Conservation (phyloP, 2,888 invertebrate genomes). For the Drosophila hamatofila region DNA sequence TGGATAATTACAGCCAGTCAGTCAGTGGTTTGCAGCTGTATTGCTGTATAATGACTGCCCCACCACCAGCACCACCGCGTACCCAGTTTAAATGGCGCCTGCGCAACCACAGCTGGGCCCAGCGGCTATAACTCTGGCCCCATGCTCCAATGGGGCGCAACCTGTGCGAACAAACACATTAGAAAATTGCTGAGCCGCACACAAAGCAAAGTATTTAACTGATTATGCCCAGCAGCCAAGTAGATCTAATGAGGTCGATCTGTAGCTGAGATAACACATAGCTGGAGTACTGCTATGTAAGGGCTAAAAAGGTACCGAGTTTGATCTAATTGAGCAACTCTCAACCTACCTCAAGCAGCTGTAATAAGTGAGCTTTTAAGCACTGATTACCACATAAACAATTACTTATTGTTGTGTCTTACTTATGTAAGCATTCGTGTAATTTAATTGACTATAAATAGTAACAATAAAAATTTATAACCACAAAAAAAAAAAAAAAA, state of each 20-base stretch:
- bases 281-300: background rate
- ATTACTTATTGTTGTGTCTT: background rate
- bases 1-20: conserved; percentile 56
- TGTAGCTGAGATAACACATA: background rate
- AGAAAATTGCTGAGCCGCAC: conserved; percentile 17
- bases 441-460: background rate
- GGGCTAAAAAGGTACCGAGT: background rate
- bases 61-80: conserved; percentile 4
- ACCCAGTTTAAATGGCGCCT: conserved; percentile 25
- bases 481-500: too few relatives aligned
- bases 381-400: background rate
- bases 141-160: conserved; percentile 7
- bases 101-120: conserved; percentile 16
- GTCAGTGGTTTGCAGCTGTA: conserved; percentile 36
- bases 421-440: too few relatives aligned
- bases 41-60: conserved; percentile 20
- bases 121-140: background rate
- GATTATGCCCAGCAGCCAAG: conserved; percentile 18
- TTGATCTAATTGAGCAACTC: conserved; percentile 6
- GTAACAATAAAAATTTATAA: too few relatives aligned
- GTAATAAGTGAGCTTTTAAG: background rate
- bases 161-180: conserved; percentile 35
- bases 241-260: conserved; percentile 27
- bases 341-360: background rate
- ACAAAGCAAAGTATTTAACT: conserved; percentile 33